A percentile compares a stretch with the other conserved stretches of the same genome.
Conservation (phyloP, 2,113 vertebrate genomes). For the Lophius piscatorius region DNA sequence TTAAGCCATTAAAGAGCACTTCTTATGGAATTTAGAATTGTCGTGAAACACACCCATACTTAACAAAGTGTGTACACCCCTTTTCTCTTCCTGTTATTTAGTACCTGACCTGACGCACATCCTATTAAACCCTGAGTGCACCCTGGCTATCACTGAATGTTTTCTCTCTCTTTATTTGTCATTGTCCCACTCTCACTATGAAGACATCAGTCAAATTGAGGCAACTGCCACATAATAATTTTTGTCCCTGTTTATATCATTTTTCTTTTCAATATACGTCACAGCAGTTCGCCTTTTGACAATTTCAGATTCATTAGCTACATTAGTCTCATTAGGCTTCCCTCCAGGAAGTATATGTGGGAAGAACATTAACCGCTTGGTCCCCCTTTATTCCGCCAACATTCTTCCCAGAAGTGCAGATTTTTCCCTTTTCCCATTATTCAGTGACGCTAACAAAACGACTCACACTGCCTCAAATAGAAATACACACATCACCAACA, state of each 20-base stretch:
- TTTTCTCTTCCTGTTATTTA: conserved; percentile 83
- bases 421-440: too few relatives aligned
- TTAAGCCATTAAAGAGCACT: conserved; percentile 21
- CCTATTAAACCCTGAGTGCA: conserved; percentile 79
- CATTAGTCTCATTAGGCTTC: conserved; percentile 46
- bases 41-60: conserved; percentile 76
- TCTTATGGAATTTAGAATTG: conserved; percentile 43
- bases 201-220: not conserved
- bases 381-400: conserved; percentile 56
- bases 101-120: conserved; percentile 82
- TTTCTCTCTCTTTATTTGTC: conserved; percentile 14
- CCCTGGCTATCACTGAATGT: conserved; percentile 55
- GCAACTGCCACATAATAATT: not conserved
- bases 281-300: conserved; percentile 21
- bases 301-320: conserved; percentile 49
- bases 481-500: conserved; percentile 11
- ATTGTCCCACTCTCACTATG: not conserved
- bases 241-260: too few relatives aligned
- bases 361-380: conserved; percentile 60
- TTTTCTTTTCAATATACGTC: not conserved
- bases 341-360: conserved; percentile 63
- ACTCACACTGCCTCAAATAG: not conserved
- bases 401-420: too few relatives aligned
- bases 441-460: too few relatives aligned
- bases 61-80: conserved; percentile 77